phyloP scores from a whole-genome alignment of 2,888 invertebrate species.

The Oscheius sp. region DNA sequence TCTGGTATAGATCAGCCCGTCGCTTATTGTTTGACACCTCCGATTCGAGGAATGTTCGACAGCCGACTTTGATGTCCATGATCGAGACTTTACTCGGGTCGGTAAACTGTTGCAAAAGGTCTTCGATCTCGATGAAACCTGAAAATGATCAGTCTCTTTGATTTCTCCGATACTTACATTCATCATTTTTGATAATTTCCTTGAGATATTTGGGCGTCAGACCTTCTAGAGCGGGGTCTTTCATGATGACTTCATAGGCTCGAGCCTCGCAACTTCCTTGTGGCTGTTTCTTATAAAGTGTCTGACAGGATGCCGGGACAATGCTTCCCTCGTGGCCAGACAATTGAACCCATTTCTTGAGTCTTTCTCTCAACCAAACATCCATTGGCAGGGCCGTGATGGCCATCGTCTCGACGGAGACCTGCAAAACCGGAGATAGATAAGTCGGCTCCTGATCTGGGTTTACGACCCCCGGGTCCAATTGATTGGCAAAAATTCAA shows the following conservation, averaged over 20 bases:
- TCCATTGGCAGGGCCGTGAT: conserved; percentile 73
- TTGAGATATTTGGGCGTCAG: conserved; percentile 75
- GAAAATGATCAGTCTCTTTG: conserved; percentile 30
- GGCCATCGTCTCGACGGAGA: conserved; percentile 72
- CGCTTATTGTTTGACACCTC: conserved; percentile 90
- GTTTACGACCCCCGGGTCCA: conserved; percentile 8
- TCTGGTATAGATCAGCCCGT: conserved; percentile 89
- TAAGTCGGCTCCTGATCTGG: background rate
- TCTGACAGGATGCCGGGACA: conserved; percentile 72
- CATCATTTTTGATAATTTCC: conserved; percentile 75
- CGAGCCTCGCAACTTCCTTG: conserved; percentile 75
- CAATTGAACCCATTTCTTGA: conserved; percentile 71
- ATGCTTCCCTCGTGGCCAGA: conserved; percentile 71
- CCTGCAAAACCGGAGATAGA: conserved; percentile 50
- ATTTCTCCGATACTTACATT: conserved; percentile 71
- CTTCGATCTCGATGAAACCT: conserved; percentile 92
- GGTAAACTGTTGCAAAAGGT: conserved; percentile 88
- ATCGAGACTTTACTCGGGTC: conserved; percentile 92
- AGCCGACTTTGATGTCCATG: conserved; percentile 97
- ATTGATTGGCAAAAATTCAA: too few species aligned
- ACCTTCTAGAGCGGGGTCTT: conserved; percentile 61
- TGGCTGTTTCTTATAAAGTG: conserved; percentile 73
- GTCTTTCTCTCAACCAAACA: conserved; percentile 72
- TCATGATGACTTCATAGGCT: conserved; percentile 74
- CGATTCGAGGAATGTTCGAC: conserved; percentile 89